Conservation (phyloP, 2,113 vertebrate species). For the Corythoichthys intestinalis region DNA sequence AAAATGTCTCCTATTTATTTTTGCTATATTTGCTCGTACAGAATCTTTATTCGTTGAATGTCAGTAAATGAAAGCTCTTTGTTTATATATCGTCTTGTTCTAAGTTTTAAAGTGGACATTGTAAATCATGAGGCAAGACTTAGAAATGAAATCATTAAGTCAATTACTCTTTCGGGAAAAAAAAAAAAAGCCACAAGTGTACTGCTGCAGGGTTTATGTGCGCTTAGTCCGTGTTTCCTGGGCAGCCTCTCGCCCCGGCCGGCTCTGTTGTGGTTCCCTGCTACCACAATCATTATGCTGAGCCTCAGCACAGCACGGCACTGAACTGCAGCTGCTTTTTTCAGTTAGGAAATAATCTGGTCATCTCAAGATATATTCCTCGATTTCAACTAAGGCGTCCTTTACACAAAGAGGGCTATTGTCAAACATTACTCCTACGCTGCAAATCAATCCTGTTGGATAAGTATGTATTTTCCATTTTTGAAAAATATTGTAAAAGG, state of each 20-base stretch:
- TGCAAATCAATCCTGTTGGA: slow-evolving; percentile 65
- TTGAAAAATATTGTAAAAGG: not conserved
- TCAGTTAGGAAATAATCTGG: slow-evolving; percentile 70
- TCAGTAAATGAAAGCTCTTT: too few relatives aligned
- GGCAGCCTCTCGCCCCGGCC: slow-evolving; percentile 57
- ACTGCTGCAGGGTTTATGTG: slow-evolving; percentile 62
- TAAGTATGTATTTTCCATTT: slow-evolving; percentile 46
- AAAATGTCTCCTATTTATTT: too few relatives aligned
- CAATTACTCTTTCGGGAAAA: slow-evolving; percentile 66
- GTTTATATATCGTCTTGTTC: too few relatives aligned
- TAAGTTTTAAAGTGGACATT: slow-evolving; percentile 43
- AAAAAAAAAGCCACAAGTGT: slow-evolving; percentile 67
- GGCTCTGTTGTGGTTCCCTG: slow-evolving; percentile 74
- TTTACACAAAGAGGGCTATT: slow-evolving; percentile 62
- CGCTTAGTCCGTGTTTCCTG: slow-evolving; percentile 69
- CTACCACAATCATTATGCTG: slow-evolving; percentile 71
- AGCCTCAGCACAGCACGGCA: slow-evolving; percentile 55
- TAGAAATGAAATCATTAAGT: slow-evolving; percentile 76
- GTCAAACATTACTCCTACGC: slow-evolving; percentile 49
- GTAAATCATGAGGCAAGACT: slow-evolving; percentile 61
- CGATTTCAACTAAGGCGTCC: slow-evolving; percentile 52
- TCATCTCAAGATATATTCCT: slow-evolving; percentile 72
- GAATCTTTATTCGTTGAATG: too few relatives aligned
- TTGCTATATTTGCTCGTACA: too few relatives aligned
- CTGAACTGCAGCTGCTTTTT: slow-evolving; percentile 49